Percentiles rank a stretch among this genome's conserved stretches.
Conservation (phyloP, 2,888 invertebrate genomes). For the Lepidocyrtinus sp. region DNA sequence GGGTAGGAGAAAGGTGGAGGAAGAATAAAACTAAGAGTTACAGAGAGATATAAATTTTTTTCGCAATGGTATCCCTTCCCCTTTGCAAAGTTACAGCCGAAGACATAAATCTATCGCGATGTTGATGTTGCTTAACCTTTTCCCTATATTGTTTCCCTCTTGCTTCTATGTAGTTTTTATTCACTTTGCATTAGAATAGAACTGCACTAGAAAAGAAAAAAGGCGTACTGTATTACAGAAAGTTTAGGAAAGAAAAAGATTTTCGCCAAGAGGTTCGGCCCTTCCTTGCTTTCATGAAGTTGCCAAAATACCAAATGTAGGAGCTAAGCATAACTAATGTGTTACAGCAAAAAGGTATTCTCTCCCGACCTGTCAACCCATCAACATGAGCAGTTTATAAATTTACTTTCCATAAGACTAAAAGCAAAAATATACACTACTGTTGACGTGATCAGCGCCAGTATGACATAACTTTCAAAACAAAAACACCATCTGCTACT, state of each 20-base stretch:
- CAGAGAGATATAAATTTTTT: too few species aligned
- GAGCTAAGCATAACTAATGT: neutral
- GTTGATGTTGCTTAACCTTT: conserved; percentile 12
- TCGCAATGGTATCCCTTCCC: conserved; percentile 24
- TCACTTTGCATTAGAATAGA: conserved; percentile 18
- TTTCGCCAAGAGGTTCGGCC: too few species aligned
- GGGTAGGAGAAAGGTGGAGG: neutral
- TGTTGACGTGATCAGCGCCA: neutral
- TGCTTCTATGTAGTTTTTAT: conserved; percentile 16
- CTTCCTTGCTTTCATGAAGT: neutral
- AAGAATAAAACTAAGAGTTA: too few species aligned
- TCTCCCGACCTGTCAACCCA: conserved; percentile 28
- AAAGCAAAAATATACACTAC: neutral
- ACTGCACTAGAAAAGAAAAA: too few species aligned
- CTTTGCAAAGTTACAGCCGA: conserved; percentile 36
- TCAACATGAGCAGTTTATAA: conserved; percentile 38
- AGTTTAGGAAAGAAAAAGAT: neutral
- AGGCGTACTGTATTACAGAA: too few species aligned
- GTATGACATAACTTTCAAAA: too few species aligned
- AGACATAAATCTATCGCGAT: conserved; percentile 47
- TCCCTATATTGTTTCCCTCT: neutral
- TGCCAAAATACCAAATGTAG: neutral
- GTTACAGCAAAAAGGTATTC: conserved; percentile 11
- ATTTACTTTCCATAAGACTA: neutral
- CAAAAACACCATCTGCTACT: neutral